A percentile compares a stretch with the other conserved stretches of the same genome.
phyloP scores from a whole-genome alignment of 2,797 vertebrate species.

The Apogon talboti region DNA sequence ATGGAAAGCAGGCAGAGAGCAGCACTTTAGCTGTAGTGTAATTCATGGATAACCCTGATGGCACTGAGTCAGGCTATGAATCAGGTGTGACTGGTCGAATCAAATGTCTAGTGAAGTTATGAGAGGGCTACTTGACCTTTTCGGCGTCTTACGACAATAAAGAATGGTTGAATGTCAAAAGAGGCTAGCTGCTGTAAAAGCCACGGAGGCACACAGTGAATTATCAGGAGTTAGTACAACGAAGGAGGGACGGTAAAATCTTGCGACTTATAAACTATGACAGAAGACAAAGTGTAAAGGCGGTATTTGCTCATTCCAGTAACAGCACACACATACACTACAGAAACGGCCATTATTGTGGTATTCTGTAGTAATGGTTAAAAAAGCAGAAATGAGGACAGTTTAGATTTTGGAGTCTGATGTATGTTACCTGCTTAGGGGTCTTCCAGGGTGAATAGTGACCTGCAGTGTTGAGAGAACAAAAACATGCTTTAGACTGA shows the following conservation, averaged over 20 bases:
- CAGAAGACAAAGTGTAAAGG: constrained; percentile 10
- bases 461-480: constrained; percentile 91
- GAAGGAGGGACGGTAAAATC: constrained; percentile 6
- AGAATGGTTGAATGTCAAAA: constrained; percentile 32
- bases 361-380: constrained; percentile 35
- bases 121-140: constrained; percentile 48
- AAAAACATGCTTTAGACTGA: constrained; percentile 82
- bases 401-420: constrained; percentile 51
- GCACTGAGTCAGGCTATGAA: constrained; percentile 39
- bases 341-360: constrained; percentile 46
- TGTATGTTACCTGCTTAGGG: constrained; percentile 94
- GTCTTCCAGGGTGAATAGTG: constrained; percentile 99
- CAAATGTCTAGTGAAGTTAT: constrained; percentile 46
- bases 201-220: constrained; percentile 17
- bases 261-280: constrained; percentile 4
- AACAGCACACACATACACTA: constrained; percentile 39
- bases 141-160: constrained; percentile 27
- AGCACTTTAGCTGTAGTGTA: constrained; percentile 37
- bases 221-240: constrained; percentile 53
- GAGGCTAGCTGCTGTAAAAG: constrained; percentile 21
- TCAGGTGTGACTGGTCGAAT: constrained; percentile 36
- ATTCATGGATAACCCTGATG: constrained; percentile 41
- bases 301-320: constrained; percentile 20
- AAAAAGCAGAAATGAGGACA: constrained; percentile 39
- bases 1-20: constrained; percentile 42